phyloP scores from a whole-genome alignment of 2,113 vertebrate species.

The Nerophis ophidion region DNA sequence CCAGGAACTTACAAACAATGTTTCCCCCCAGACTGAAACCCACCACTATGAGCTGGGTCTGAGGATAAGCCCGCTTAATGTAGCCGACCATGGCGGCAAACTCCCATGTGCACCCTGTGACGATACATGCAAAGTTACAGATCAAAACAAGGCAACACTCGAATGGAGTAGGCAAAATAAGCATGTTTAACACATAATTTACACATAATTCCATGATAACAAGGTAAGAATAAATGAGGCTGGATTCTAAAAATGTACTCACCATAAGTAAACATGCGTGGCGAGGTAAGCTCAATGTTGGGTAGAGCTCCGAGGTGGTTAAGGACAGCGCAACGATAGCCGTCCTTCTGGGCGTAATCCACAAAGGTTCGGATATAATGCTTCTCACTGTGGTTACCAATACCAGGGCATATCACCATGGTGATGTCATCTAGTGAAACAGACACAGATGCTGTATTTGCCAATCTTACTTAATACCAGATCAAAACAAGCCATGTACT shows the following conservation, averaged over 20 bases:
- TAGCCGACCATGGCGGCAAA: conserved; percentile 92
- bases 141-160: conserved; percentile 13
- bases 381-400: conserved; percentile 98
- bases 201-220: not conserved
- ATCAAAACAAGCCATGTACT: not conserved
- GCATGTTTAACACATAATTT: no score
- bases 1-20: conserved; percentile 96
- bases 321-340: conserved; percentile 92
- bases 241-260: conserved; percentile 42
- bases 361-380: conserved; percentile 98
- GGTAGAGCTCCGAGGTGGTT: conserved; percentile 95
- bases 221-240: not conserved
- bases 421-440: conserved; percentile 85
- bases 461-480: not conserved
- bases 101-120: conserved; percentile 93
- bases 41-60: conserved; percentile 87
- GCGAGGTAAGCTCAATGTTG: conserved; percentile 94
- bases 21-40: conserved; percentile 97
- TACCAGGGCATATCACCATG: conserved; percentile 98
- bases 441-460: not conserved
- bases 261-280: conserved; percentile 98
- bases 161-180: no score
- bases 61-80: conserved; percentile 85
- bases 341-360: conserved; percentile 90
- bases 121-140: conserved; percentile 8